Base-by-base conservation (phyloP, 2,888 invertebrate species). In the Cristatella mucedo region DNA sequence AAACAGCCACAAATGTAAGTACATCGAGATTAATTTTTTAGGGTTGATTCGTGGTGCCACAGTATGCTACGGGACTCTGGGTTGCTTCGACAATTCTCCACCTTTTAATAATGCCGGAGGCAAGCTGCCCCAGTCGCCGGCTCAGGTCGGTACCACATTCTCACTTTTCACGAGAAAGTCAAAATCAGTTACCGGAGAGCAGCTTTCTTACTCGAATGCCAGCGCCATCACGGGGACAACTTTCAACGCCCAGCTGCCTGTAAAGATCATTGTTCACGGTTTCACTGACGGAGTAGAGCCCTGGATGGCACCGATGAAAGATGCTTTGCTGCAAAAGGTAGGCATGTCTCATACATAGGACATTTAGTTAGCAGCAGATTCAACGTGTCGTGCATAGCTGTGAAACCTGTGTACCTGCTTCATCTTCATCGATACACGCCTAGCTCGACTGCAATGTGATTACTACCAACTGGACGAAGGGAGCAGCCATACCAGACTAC, bases 271-370 rank as follows among this genome's bases (percentile, higher is more conserved):
- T n/a, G n/a, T 87, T 1, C 89, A 89, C 58, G 89, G 89, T 2
- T 89, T 89, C 60, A 85, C 86, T 1, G 83, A 84, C 43, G 87
- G 86, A 61, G 77, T 80, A 40, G 80, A 84, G 56, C 79, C 85
- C 16, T 91, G 89, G 89, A 82, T 87, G 11, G 81, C 83, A 58
- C 83, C 85, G 65, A 85, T 89, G 80, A 75, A 84, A 42, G 81
- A 83, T 19, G 85, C 85, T 5, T 70, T 89, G 13, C 80, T 87
- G 76, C 80, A 82, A 40, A 82, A 83, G 61, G 82, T 82, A 63
- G 73, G 75, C 69, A n/a, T n/a, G n/a, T n/a, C n/a, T n/a, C n/a
- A n/a, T n/a, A n/a, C n/a, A n/a, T n/a, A n/a, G n/a, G n/a, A n/a
- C n/a, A n/a, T n/a, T n/a, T n/a, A n/a, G n/a, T n/a, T n/a, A n/a